Conservation (phyloP, 2,888 invertebrate species). For the Carpatolechia fugitivella region DNA sequence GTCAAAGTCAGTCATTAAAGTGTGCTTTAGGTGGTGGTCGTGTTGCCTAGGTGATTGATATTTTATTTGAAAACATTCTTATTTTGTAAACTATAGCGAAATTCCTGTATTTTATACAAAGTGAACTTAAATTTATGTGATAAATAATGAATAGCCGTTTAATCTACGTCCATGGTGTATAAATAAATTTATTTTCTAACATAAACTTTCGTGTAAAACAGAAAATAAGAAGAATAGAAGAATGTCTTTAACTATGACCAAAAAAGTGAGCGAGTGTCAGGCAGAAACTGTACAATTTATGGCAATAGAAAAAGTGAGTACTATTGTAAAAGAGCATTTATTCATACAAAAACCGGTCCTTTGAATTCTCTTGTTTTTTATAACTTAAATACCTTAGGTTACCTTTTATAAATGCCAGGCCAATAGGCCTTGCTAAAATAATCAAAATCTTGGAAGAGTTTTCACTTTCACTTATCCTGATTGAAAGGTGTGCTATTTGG, state of each 20-base stretch:
- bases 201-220: neutral
- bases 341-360: constrained; percentile 4
- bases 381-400: too few species aligned
- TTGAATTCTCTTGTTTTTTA: too few species aligned
- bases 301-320: constrained; percentile 70
- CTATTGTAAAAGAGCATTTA: neutral
- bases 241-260: constrained; percentile 73
- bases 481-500: too few species aligned
- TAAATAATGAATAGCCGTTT: neutral
- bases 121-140: too few species aligned
- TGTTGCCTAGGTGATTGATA: neutral
- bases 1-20: neutral
- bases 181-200: neutral
- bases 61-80: too few species aligned
- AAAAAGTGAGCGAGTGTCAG: constrained; percentile 69
- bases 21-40: neutral
- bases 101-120: too few species aligned
- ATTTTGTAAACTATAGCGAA: too few species aligned
- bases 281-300: constrained; percentile 70
- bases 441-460: too few species aligned
- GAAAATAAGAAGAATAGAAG: constrained; percentile 18
- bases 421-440: too few species aligned
- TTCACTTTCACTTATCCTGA: too few species aligned
- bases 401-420: too few species aligned
- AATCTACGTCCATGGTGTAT: neutral